Percentiles rank a stretch among this genome's conserved stretches.
These are phyloP conservation scores for Hirudo medicinalis DNA, from an alignment of 1,140 invertebrate genomes.

Conservation along the genomic window DNA sequence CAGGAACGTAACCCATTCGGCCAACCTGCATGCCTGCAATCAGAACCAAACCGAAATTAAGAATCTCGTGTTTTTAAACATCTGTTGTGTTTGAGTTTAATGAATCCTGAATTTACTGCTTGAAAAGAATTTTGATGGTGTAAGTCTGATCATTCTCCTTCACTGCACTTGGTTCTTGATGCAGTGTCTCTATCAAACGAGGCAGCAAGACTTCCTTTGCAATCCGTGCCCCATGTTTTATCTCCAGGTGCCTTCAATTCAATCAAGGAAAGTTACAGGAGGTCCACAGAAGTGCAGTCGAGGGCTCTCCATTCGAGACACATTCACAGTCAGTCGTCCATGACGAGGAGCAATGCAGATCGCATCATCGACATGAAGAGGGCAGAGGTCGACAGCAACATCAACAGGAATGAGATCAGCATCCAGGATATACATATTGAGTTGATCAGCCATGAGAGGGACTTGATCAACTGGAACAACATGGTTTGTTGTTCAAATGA, in stretches of 20 bases:
- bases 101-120: neutral
- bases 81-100: neutral
- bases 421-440: conserved; percentile 3
- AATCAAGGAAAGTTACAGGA: conserved; percentile 63
- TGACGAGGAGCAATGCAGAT: conserved; percentile 61
- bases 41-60: neutral
- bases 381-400: conserved; percentile 1
- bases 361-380: conserved; percentile 56
- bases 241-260: conserved; percentile 67
- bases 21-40: neutral
- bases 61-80: neutral
- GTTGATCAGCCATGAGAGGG: neutral
- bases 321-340: conserved; percentile 50
- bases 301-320: conserved; percentile 42
- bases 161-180: too few species aligned
- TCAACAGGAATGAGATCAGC: neutral
- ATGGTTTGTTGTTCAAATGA: neutral
- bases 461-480: neutral
- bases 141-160: too few species aligned
- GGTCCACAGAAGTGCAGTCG: conserved; percentile 54
- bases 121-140: too few species aligned
- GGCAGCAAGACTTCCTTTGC: neutral
- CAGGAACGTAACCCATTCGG: too few species aligned
- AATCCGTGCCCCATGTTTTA: neutral
- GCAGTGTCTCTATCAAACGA: neutral